These are phyloP conservation scores for Percina caprodes DNA, from an alignment of 2,113 vertebrate species.

Conservation along the genomic window DNA sequence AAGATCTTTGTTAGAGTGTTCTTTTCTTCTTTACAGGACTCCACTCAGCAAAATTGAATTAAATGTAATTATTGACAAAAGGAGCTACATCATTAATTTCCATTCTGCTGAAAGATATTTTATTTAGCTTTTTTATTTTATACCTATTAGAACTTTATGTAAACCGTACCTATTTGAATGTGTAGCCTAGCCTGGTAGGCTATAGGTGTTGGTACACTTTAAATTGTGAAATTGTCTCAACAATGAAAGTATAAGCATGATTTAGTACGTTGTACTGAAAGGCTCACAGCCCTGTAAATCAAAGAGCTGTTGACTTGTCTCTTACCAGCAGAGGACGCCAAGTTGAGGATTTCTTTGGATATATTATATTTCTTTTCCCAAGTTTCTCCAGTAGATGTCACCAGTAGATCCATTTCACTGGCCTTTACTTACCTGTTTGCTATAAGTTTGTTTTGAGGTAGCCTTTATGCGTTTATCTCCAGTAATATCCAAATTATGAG, in stretches of 20 bases:
- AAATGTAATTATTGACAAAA: background rate
- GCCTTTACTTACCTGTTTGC: background rate
- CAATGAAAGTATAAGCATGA: background rate
- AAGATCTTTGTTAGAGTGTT: too few relatives aligned
- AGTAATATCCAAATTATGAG: background rate
- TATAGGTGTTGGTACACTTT: background rate
- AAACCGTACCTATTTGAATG: background rate
- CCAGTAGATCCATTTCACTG: conserved; percentile 1
- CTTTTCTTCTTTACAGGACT: background rate
- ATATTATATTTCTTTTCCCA: background rate
- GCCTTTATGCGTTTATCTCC: background rate
- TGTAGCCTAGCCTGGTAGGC: background rate
- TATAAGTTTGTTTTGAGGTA: background rate
- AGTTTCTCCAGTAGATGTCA: conserved; percentile 58
- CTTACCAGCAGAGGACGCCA: conserved; percentile 42
- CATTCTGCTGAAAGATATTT: background rate
- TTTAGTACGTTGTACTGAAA: background rate
- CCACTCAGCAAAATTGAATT: background rate
- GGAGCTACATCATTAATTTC: background rate
- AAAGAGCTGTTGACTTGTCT: too few relatives aligned
- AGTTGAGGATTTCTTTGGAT: background rate
- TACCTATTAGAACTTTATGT: background rate
- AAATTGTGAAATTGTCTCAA: background rate
- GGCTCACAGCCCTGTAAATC: background rate
- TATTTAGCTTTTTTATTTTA: background rate